These are phyloP conservation scores for Lymantria dispar DNA, from an alignment of 2,888 invertebrate species.

Conservation along the genomic window DNA sequence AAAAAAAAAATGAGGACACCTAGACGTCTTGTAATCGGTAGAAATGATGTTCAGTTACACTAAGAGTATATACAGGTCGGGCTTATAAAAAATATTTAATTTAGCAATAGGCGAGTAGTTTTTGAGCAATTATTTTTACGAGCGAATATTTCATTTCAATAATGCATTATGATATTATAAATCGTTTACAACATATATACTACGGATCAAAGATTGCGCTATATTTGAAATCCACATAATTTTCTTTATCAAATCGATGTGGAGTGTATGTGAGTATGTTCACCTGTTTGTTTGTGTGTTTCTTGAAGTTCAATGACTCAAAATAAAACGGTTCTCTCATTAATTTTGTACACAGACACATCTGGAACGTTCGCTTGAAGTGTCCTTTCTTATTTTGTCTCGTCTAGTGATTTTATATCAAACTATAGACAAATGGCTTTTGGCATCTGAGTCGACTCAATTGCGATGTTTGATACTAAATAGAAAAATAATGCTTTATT, in stretches of 20 bases:
- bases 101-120: not conserved
- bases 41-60: too few species aligned
- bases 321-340: constrained; percentile 50
- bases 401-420: constrained; percentile 19
- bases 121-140: not conserved
- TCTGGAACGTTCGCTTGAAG: constrained; percentile 40
- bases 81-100: not conserved
- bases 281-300: constrained; percentile 50
- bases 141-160: not conserved
- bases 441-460: not conserved
- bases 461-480: not conserved
- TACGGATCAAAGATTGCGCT: not conserved
- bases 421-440: constrained; percentile 1
- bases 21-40: too few species aligned
- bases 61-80: too few species aligned
- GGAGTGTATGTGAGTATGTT: constrained; percentile 47
- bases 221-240: not conserved
- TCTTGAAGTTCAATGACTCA: constrained; percentile 51
- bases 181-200: constrained; percentile 17
- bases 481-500: too few species aligned
- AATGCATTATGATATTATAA: constrained; percentile 10
- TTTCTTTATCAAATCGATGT: constrained; percentile 18
- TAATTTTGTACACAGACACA: constrained; percentile 47
- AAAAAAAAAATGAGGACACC: too few species aligned
- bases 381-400: constrained; percentile 28